Percentiles rank a stretch among this genome's conserved stretches.
Conservation (phyloP, 2,113 vertebrate genomes). For the Microcebus murinus region DNA sequence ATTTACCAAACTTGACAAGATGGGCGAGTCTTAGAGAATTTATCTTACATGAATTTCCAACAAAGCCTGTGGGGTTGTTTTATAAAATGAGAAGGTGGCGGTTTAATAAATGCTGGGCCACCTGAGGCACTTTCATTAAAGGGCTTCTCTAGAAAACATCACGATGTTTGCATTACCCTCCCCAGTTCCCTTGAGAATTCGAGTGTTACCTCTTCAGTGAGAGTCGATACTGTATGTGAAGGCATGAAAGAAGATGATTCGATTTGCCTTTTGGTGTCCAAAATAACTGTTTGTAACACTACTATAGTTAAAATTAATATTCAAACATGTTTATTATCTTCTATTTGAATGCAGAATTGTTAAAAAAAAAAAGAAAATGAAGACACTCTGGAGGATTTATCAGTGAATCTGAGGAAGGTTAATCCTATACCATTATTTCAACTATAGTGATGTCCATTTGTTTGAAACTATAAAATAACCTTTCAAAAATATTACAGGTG, state of each 20-base stretch:
- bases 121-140: conserved; percentile 96
- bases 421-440: conserved; percentile 62
- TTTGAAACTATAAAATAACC: conserved; percentile 23
- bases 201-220: conserved; percentile 85
- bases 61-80: conserved; percentile 86
- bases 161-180: conserved; percentile 86
- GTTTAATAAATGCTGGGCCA: conserved; percentile 89
- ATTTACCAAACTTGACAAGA: conserved; percentile 85
- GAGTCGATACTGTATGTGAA: conserved; percentile 85
- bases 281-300: conserved; percentile 66
- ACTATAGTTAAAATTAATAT: conserved; percentile 64
- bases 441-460: conserved; percentile 58
- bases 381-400: conserved; percentile 58
- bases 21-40: conserved; percentile 83
- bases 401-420: not conserved
- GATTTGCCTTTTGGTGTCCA: conserved; percentile 76
- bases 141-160: conserved; percentile 87
- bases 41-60: conserved; percentile 88
- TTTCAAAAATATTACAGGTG: not conserved
- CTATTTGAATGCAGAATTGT: conserved; percentile 56
- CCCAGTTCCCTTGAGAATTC: conserved; percentile 84
- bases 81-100: conserved; percentile 85
- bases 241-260: conserved; percentile 83
- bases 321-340: conserved; percentile 37
- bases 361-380: not conserved